Evolutionary conservation across 2,113 vertebrate genomes (phyloP).

Genomic region (Thamnaconus septentrionalis): DNA sequence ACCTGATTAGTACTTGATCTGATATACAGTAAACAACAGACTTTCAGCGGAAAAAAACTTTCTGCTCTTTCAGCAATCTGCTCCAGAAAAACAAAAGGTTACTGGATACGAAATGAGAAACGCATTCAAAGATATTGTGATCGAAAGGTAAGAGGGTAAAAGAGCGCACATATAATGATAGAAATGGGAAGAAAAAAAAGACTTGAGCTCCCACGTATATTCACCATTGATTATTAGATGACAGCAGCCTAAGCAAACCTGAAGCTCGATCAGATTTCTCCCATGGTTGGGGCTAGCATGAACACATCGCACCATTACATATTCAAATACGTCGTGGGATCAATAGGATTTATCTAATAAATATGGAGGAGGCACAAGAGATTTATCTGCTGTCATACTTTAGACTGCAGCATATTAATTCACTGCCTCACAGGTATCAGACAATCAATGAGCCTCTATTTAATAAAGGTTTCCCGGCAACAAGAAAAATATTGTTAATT

Average conservation of each 20-base stretch:
- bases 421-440: slow-evolving; percentile 15
- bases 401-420: slow-evolving; percentile 22
- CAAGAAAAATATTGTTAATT: slow-evolving; percentile 20
- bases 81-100: too few relatives aligned
- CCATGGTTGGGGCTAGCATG: not conserved
- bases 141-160: too few relatives aligned
- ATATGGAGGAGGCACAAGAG: slow-evolving; percentile 23
- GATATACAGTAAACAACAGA: slow-evolving; percentile 26
- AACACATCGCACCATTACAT: too few relatives aligned
- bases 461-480: slow-evolving; percentile 12
- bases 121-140: too few relatives aligned
- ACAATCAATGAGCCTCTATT: slow-evolving; percentile 14
- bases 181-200: too few relatives aligned
- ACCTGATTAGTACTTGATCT: slow-evolving; percentile 6
- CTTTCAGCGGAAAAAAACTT: slow-evolving; percentile 33
- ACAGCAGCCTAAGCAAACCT: not conserved
- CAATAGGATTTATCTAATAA: slow-evolving; percentile 11
- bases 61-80: slow-evolving; percentile 30
- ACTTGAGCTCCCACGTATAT: too few relatives aligned
- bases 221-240: not conserved
- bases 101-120: too few relatives aligned
- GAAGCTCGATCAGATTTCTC: slow-evolving; percentile 1
- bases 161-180: too few relatives aligned
- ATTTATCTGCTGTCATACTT: slow-evolving; percentile 34
- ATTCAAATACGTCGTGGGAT: not conserved